phyloP scores from a whole-genome alignment of 2,113 vertebrate genomes.

The Symphodus melops region DNA sequence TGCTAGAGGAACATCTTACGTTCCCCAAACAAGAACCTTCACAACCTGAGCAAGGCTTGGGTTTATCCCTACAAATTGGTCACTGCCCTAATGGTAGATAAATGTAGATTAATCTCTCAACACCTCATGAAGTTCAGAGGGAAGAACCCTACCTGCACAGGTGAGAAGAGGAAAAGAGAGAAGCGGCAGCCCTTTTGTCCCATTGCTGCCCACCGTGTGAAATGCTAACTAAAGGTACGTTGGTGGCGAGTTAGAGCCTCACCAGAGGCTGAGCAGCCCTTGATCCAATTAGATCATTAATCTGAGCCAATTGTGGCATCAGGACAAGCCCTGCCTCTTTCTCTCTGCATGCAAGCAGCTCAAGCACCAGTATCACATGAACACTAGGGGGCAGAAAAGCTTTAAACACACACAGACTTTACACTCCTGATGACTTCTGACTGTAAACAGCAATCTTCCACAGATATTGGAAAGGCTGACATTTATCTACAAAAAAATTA shows the following conservation, averaged over 20 bases:
- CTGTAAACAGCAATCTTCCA: not conserved
- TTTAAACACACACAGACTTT: constrained; percentile 7
- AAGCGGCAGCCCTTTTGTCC: constrained; percentile 84
- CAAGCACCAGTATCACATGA: constrained; percentile 5
- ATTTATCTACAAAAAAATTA: not conserved
- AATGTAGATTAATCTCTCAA: not conserved
- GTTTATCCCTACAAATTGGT: not conserved
- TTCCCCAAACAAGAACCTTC: constrained; percentile 1
- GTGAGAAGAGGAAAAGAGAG: constrained; percentile 81
- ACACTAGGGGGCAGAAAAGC: constrained; percentile 68
- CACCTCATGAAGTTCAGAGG: not conserved
- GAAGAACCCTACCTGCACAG: constrained; percentile 78
- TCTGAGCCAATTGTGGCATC: constrained; percentile 65
- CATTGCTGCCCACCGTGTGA: constrained; percentile 73
- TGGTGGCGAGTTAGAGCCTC: constrained; percentile 38
- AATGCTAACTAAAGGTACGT: constrained; percentile 31
- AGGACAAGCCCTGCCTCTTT: constrained; percentile 27
- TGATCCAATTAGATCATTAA: constrained; percentile 79
- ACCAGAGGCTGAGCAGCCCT: constrained; percentile 35
- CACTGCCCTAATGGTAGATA: not conserved
- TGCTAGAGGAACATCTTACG: not conserved
- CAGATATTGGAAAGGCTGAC: not conserved
- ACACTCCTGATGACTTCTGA: not conserved
- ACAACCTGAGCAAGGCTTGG: not conserved
- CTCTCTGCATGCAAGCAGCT: constrained; percentile 6